Percentiles rank a stretch among this genome's conserved stretches.
Evolutionary conservation across 2,888 invertebrate genomes (phyloP).

Genomic region (Euproctis similis): DNA sequence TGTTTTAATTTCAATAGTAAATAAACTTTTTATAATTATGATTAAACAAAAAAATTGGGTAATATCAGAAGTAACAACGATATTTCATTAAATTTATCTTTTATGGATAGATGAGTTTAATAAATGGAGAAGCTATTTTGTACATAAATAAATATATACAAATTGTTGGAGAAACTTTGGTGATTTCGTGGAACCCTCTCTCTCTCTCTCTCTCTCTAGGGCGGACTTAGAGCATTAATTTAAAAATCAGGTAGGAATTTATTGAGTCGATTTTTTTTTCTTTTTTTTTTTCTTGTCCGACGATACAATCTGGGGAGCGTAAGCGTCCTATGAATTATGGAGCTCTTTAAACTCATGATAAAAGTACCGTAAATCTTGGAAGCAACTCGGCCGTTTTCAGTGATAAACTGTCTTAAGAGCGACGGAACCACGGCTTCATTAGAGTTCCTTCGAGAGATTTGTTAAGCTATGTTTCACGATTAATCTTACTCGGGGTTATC

Average conservation of each 20-base stretch:
- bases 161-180: background rate
- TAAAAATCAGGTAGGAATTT: slow-evolving; percentile 6
- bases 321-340: slow-evolving; percentile 34
- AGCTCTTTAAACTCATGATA: slow-evolving; percentile 38
- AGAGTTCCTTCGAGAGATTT: slow-evolving; percentile 7
- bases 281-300: slow-evolving; percentile 6
- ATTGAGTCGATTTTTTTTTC: slow-evolving; percentile 2
- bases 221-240: slow-evolving; percentile 1
- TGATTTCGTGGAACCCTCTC: background rate
- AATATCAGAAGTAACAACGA: too few relatives aligned
- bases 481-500: background rate
- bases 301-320: slow-evolving; percentile 23
- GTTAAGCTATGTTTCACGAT: slow-evolving; percentile 2
- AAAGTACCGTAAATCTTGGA: slow-evolving; percentile 36
- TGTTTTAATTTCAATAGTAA: too few relatives aligned
- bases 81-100: too few relatives aligned
- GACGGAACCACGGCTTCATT: slow-evolving; percentile 17
- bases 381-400: slow-evolving; percentile 19
- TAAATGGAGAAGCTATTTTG: too few relatives aligned
- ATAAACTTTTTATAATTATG: too few relatives aligned
- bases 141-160: too few relatives aligned
- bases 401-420: slow-evolving; percentile 16
- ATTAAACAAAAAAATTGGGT: too few relatives aligned
- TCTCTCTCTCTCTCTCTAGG: too few relatives aligned
- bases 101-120: too few relatives aligned